Conservation (phyloP, 2,797 vertebrate genomes). For the Protosalanx chinensis region DNA sequence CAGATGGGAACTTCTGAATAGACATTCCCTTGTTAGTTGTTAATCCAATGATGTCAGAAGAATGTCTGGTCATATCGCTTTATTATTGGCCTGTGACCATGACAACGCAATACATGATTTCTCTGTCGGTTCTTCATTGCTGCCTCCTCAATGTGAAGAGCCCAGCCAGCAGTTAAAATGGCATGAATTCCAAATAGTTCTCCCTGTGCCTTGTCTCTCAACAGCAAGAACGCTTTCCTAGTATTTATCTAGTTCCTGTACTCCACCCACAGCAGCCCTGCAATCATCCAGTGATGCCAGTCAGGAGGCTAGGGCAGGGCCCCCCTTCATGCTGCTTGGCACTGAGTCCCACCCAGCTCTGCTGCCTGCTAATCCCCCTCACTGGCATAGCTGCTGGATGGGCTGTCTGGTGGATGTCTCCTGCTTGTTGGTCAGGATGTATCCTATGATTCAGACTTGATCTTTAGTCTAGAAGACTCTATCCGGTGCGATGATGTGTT, state of each 20-base stretch:
- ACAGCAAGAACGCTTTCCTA: background rate
- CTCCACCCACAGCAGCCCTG: constrained; percentile 36
- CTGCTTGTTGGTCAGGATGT: background rate
- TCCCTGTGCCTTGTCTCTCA: background rate
- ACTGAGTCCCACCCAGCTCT: constrained; percentile 36
- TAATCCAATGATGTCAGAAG: too few relatives aligned
- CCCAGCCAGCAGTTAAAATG: constrained; percentile 40
- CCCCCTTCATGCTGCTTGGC: constrained; percentile 16
- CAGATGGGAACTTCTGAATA: constrained; percentile 10
- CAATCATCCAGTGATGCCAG: constrained; percentile 37
- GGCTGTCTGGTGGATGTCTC: background rate
- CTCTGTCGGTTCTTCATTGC: constrained; percentile 10
- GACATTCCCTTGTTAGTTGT: too few relatives aligned
- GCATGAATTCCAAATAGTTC: constrained; percentile 16
- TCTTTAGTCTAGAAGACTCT: background rate
- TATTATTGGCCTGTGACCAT: too few relatives aligned
- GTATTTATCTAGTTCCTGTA: constrained; percentile 14
- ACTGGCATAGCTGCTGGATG: constrained; percentile 17
- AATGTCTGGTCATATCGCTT: too few relatives aligned
- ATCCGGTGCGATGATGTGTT: background rate
- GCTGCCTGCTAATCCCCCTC: constrained; percentile 25
- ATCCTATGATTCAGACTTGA: background rate
- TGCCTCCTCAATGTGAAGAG: constrained; percentile 10
- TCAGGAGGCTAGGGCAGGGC: constrained; percentile 19
- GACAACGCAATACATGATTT: background rate